phyloP scores from a whole-genome alignment of 2,113 vertebrate species.

The Theristicus caerulescens region DNA sequence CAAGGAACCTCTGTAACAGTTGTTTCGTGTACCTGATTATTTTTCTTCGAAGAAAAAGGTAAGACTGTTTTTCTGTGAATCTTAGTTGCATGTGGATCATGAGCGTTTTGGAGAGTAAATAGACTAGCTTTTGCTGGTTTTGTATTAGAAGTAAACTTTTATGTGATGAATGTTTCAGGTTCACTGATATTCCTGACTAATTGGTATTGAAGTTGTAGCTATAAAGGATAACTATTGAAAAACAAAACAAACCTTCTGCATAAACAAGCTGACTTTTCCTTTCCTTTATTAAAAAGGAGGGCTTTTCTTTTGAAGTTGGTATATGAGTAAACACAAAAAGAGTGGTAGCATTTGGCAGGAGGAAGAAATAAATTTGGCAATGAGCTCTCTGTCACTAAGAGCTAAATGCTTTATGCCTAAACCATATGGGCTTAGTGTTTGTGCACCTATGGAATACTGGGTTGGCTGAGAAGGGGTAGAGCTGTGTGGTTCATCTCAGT shows the following conservation, averaged over 20 bases:
- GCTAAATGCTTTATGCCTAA: not conserved
- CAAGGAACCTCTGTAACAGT: not conserved
- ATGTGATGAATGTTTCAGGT: not conserved
- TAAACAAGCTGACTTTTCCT: not conserved
- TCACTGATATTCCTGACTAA: not conserved
- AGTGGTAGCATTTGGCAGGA: not conserved
- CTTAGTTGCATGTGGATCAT: not conserved
- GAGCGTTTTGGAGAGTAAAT: not conserved
- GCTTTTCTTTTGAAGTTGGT: not conserved
- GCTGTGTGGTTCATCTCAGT: rapidly evolving
- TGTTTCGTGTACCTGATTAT: not conserved
- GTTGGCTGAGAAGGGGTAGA: not conserved
- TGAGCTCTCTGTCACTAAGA: not conserved
- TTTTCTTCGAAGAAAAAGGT: not conserved
- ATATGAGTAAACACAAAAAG: not conserved
- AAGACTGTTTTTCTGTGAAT: not conserved
- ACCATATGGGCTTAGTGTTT: not conserved
- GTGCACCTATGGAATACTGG: not conserved
- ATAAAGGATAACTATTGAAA: not conserved
- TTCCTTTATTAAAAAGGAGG: not conserved
- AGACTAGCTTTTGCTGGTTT: not conserved
- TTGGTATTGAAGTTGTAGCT: not conserved
- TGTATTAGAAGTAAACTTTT: not conserved
- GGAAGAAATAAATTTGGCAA: not conserved
- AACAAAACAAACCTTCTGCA: not conserved